Conservation (phyloP, 1,140 invertebrate genomes). For the Caenorhabditis remanei region DNA sequence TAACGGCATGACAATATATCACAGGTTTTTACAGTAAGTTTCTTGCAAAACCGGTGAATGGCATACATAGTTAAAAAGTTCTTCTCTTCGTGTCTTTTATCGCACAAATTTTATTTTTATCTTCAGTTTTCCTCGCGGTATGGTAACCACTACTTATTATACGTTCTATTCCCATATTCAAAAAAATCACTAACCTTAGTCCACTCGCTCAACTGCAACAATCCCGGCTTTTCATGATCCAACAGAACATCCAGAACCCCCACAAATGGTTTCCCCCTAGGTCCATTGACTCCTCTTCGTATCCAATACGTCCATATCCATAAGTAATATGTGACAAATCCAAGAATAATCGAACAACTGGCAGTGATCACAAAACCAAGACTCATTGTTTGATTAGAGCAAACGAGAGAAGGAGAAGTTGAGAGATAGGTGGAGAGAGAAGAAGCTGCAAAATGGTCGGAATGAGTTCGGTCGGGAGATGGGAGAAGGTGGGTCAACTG, state of each 20-base stretch:
- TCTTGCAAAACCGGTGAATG: too few relatives aligned
- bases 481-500: background rate
- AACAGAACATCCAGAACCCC: slow-evolving; percentile 31
- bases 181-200: background rate
- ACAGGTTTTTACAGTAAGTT: too few relatives aligned
- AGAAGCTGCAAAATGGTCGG: background rate
- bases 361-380: background rate
- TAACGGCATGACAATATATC: too few relatives aligned
- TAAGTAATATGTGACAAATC: slow-evolving; percentile 17
- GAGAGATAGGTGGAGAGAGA: too few relatives aligned
- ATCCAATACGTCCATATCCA: slow-evolving; percentile 44
- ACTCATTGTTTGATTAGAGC: background rate
- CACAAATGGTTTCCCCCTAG: background rate
- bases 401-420: too few relatives aligned
- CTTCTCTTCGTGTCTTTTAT: too few relatives aligned
- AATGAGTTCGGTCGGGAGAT: background rate
- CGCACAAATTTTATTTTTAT: too few relatives aligned
- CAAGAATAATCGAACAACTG: background rate
- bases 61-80: too few relatives aligned
- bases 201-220: slow-evolving; percentile 14
- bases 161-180: too few relatives aligned
- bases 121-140: too few relatives aligned
- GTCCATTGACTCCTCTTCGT: slow-evolving; percentile 16
- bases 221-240: slow-evolving; percentile 11
- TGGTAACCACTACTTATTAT: too few relatives aligned